Evolutionary conservation across 53 echinoderm and acorn worm genomes (phyloP), one percentile per base, ranked within the genome.

Genomic region (Paelopatides confundens): DNA sequence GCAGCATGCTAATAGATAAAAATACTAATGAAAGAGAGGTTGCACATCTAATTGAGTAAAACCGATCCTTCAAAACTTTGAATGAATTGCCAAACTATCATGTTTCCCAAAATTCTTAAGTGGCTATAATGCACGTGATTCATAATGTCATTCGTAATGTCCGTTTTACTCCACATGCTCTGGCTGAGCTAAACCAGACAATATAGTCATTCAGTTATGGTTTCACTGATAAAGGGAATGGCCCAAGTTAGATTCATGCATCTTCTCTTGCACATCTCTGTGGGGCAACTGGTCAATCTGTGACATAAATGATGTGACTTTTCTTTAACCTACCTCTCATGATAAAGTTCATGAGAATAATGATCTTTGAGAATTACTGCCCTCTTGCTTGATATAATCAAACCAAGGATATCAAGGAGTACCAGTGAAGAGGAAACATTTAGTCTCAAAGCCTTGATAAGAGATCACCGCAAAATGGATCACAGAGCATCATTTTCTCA

Each of bases 231-330:
- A 90, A 18, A 77, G 65, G 58, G 46, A 86, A 50, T 65, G 66
- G 86, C 11, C 90, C 86, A 67, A 53, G 82, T 47, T 54, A 36
- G 63, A 52, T 87, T 50, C 87, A 66, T 66, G 37, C 62, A 47
- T 31, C 66, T 39, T 65, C 76, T 17, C 49, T 92, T 39, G 58
- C 28, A 35, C 87, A 88, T 65, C 89, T 82, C 31, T 77, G 81
- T 65, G 86, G 82, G 4, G n/a, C 81, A 62, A 92, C 89, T 86
- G 89, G 89, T 21, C 87, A 90, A 62, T 87, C 46, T 65, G 93
- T 90, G 87, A 36, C 90, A 39, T 90, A 93, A 58, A 93, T 90
- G 90, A 82, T 64, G 48, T 93, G 93, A 52, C 82, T 87, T 26
- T 13, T 74, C 52, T 66, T 81, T 85, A 54, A 93, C 35, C 76